These are phyloP conservation scores for Limosa lapponica DNA, from an alignment of 2,797 vertebrate species.

Conservation along the genomic window DNA sequence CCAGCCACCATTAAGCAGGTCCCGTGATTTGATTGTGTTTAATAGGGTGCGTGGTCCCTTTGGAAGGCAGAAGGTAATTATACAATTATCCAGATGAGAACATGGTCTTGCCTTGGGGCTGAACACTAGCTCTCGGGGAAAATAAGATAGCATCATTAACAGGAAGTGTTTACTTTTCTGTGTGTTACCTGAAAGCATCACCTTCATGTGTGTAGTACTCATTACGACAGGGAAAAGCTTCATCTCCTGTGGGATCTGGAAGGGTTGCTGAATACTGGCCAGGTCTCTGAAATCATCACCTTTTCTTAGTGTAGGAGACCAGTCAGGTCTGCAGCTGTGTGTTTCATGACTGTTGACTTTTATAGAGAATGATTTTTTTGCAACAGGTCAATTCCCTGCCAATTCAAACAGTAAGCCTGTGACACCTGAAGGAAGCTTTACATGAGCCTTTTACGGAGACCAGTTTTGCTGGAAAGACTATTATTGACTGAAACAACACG, in stretches of 20 bases:
- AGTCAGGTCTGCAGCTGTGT: background rate
- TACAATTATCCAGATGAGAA: background rate
- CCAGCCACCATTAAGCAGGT: background rate
- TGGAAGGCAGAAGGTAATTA: background rate
- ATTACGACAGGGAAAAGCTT: background rate
- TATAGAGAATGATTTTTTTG: background rate
- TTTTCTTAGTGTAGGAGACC: background rate
- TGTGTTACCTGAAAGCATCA: background rate
- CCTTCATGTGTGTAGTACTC: background rate
- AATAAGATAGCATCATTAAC: background rate
- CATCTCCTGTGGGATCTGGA: background rate
- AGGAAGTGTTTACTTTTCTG: background rate
- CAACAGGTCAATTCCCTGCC: constrained; percentile 16
- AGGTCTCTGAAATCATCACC: background rate
- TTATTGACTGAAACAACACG: constrained; percentile 4
- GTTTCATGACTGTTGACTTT: background rate
- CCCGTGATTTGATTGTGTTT: background rate
- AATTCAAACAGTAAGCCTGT: constrained; percentile 1
- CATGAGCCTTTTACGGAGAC: background rate
- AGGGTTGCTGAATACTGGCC: background rate
- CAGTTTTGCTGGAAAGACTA: constrained; percentile 43
- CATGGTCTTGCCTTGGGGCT: background rate
- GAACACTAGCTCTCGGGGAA: background rate
- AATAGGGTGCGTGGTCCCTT: rapidly evolving
- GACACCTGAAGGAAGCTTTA: constrained; percentile 30